Evolutionary conservation across 2,113 vertebrate species (phyloP), one percentile per base, ranked within the genome.

Genomic region (Semicossyphus pulcher): DNA sequence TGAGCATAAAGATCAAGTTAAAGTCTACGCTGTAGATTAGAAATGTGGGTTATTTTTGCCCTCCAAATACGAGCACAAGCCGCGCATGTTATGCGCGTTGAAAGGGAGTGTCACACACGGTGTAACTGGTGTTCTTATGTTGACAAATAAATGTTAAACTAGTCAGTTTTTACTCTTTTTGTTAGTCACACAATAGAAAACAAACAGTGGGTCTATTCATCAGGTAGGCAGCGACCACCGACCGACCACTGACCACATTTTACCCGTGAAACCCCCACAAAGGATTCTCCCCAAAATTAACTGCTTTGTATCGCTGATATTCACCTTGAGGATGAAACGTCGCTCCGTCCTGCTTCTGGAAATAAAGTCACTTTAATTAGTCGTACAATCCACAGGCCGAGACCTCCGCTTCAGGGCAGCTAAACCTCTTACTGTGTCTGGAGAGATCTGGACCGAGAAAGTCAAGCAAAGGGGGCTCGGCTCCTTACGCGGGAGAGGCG

Each of bases 401-500:
- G 41, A 29, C 2, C 7, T 15, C 18, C 12, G 56, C 51, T 5
- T 0, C 59, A 0, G 37, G 21, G 0, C 47, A 72, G 67, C 70
- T 92, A 89, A 91, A 83, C 83, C 90, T 88, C 88, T 89, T 86
- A 89, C 59, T 1, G 81, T 10, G 66, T 72, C 52, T 72, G 58
- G 44, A 53, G 72, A 42, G 42, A 29, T 57, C 42, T 66, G 59
- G 42, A 51, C 52, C 18, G 79, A 64, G 74, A 86, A 68, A 91
- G 80, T 76, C 12, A 23, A 75, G 23, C n/a, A 28, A 39, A 14
- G 31, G 41, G 0, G 34, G 65, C 18, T 21, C 62, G 4, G 53
- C 36, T 23, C 14, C 71, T 37, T 25, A 4, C n/a, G 3, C 8
- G 31, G 14, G 28, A 59, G 31, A 21, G 0, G 2, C 1, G 34